Base-by-base conservation (phyloP, 2,113 vertebrate species). In the Procavia capensis region DNA sequence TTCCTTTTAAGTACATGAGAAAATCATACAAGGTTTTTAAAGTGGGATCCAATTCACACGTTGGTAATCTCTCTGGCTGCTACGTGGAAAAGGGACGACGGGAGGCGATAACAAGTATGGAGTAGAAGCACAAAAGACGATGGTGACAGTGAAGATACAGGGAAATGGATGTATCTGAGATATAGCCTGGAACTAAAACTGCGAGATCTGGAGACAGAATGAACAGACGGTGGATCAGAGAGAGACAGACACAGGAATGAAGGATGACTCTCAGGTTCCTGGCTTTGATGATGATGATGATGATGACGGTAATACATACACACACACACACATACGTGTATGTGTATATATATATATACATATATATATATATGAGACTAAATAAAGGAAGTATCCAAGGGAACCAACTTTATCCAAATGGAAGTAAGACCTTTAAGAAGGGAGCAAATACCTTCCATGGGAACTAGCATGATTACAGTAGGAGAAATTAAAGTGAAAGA, bases 391-490 rank as follows among this genome's bases (percentile, higher is more conserved):
- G 93, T 63, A 4, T 11, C 89, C 57, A 90, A 88, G 19, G 20
- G 16, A 83, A 85, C 29, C 19, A 76, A 24, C 93, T 91, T 80
- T 96, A 47, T 76, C 66, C 59, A 92, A 78, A 74, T 6, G 36
- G 54, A 74, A 96, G 68, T 57, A 94, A 86, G 83, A 80, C 22
- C 39, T 96, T 95, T 95, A 95, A 88, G 39, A 91, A 92, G 43
- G 29, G 8, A 86, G 20, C 25, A 95, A 83, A 90, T 41, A 47
- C 41, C 54, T 85, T 88, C 94, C 63, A 34, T 90, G 61, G 63
- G 61, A 95, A 82, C 17, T 31, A 90, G 41, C 36, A 91, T 75
- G 45, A 50, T 3, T 57, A 11, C 3, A 8, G 59, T 20, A 95
- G 25, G 72, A 90, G 29, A 96, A 88, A 94, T 39, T 85, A 57